phyloP scores from a whole-genome alignment of 2,888 invertebrate genomes.

The Helobdella robusta region DNA sequence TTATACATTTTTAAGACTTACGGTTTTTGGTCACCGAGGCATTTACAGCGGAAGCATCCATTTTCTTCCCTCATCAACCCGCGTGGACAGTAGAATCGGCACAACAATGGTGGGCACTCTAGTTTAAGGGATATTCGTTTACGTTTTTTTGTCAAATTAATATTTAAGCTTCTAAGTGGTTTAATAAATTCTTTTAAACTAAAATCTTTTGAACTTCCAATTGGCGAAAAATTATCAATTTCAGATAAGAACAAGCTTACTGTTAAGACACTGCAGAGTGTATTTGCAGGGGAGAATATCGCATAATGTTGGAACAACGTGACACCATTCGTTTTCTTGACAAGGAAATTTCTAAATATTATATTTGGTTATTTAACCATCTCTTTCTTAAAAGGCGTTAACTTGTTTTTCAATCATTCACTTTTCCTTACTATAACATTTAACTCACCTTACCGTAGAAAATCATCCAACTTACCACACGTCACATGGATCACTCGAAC shows the following conservation, averaged over 20 bases:
- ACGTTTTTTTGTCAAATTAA: background rate
- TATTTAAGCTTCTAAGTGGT: background rate
- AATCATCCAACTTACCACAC: no score
- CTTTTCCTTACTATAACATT: no score
- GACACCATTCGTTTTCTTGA: background rate
- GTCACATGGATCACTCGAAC: no score
- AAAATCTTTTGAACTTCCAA: no score
- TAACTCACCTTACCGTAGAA: no score
- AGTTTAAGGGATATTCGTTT: background rate
- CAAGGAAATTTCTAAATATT: background rate
- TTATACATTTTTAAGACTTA: no score
- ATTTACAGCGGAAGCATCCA: conserved; percentile 15
- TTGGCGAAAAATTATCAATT: no score
- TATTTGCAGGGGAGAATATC: conserved; percentile 7
- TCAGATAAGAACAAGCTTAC: background rate
- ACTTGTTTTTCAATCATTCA: no score
- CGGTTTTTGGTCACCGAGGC: no score
- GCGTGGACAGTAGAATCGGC: background rate
- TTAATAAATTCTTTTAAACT: no score
- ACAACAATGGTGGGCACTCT: background rate
- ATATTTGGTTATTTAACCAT: no score
- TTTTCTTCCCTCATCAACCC: background rate
- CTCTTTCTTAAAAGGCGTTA: no score
- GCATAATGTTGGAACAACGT: background rate
- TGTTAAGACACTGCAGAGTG: background rate